Evolutionary conservation across 2,113 vertebrate species (phyloP).

Genomic region (Lycaon pictus): DNA sequence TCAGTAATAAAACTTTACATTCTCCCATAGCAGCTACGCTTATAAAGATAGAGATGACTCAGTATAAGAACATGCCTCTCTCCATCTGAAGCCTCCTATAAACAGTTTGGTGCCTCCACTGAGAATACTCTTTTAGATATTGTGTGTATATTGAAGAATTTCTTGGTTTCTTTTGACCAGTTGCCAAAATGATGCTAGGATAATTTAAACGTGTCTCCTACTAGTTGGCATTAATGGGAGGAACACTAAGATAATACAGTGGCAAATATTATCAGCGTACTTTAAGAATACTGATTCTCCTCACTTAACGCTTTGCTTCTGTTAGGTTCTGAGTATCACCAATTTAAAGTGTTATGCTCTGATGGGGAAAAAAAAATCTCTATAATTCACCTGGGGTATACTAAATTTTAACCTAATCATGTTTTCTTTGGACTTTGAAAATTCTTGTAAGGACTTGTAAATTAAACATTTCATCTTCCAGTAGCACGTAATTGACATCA

Average conservation of each 20-base stretch:
- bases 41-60: neutral
- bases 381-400: neutral
- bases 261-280: neutral
- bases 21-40: neutral
- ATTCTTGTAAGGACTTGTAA: slow-evolving; percentile 33
- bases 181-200: slow-evolving; percentile 71
- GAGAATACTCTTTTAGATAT: slow-evolving; percentile 68
- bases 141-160: slow-evolving; percentile 54
- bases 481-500: slow-evolving; percentile 61
- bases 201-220: slow-evolving; percentile 63
- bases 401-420: slow-evolving; percentile 60
- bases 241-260: slow-evolving; percentile 8
- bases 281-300: slow-evolving; percentile 55
- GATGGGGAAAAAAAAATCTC: neutral
- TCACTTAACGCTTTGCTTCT: slow-evolving; percentile 20
- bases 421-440: slow-evolving; percentile 44
- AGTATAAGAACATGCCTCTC: slow-evolving; percentile 38
- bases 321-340: slow-evolving; percentile 18
- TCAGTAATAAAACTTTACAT: slow-evolving; percentile 38
- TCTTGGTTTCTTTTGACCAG: slow-evolving; percentile 65
- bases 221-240: slow-evolving; percentile 40
- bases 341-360: slow-evolving; percentile 15
- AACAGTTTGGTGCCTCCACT: slow-evolving; percentile 9
- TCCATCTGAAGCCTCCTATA: slow-evolving; percentile 53
- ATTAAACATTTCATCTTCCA: slow-evolving; percentile 57